Conservation (phyloP, 1,140 invertebrate species). For the Scylla paramamosain region DNA sequence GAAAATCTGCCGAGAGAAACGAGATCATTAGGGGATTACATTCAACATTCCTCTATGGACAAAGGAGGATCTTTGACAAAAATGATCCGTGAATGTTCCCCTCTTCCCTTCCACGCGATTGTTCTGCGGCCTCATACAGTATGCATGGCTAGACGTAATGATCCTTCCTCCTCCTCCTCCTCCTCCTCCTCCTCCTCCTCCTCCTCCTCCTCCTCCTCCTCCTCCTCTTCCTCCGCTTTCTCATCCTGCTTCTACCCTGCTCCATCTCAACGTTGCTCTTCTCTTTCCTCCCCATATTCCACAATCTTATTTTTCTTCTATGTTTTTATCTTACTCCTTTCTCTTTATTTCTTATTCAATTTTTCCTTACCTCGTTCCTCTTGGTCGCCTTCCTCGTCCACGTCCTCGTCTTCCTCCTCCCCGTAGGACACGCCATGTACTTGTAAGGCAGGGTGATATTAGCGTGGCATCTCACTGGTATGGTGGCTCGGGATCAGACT, state of each 20-base stretch:
- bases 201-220: constrained; percentile 4
- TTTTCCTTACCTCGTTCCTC: not conserved
- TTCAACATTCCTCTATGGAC: not conserved
- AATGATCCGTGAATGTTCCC: not conserved
- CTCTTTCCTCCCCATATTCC: not conserved
- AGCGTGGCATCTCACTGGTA: not conserved
- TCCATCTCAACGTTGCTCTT: not conserved
- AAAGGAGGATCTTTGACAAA: constrained; percentile 13
- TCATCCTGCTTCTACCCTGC: not conserved
- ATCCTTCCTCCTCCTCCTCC: not conserved
- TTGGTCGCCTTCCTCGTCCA: not conserved
- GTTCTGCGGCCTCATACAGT: constrained; percentile 18
- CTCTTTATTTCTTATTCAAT: not conserved
- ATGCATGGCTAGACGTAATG: constrained; percentile 25
- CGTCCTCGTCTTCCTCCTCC: not conserved
- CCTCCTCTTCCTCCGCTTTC: too few species aligned
- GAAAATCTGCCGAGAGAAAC: not conserved
- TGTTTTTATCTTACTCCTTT: not conserved
- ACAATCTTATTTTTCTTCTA: not conserved
- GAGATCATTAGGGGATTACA: constrained; percentile 14
- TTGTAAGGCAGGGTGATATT: not conserved
- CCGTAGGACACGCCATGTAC: not conserved
- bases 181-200: constrained; percentile 16
- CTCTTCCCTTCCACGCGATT: not conserved
- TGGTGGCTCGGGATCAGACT: not conserved